Evolutionary conservation across 2,113 vertebrate genomes (phyloP), one percentile per base, ranked within the genome.

Genomic region (Mionectes macconnelli): DNA sequence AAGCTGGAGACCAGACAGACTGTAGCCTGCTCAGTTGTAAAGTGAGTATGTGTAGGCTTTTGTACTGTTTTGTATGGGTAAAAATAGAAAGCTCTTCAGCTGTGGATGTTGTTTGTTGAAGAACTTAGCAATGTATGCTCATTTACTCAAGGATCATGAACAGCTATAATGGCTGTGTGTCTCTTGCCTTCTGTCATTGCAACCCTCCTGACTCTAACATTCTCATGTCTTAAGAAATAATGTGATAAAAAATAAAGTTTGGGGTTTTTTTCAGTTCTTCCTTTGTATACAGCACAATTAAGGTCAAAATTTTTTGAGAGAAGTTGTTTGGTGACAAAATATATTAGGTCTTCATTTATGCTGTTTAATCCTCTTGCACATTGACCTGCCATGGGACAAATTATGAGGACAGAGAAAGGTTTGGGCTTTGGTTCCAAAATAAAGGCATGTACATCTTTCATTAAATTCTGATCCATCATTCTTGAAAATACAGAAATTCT

Each of bases 1-100:
- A 60, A 30, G 12, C 45, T 86, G 25, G 56, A 62, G 35, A 44
- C 8, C 28, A 70, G 28, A 12, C 3, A 47, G 31, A 47, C 70
- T 67, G 23, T 66, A 62, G 24, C 19, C 24, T 52, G 22, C 7
- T 59, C 55, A 42, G 35, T 14, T 49, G 19, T 62, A 25, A 67
- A 84, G 17, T n/a, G 20, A 25, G 8, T n/a, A n/a, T 4, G 1
- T 16, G 4, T 28, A 39, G 10, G 1, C 1, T 62, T 79, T 40
- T 22, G 4, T 64, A 3, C 39, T 70, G 12, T 33, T 86, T 82
- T 47, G 5, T 55, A 1, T 52, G 16, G 31, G 25, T 80, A 56
- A 75, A 82, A 78, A 63, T 63, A 87, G 35, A 55, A 78, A 81
- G 35, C 21, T 64, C 13, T 22, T 72, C 66, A 14, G 1, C 44